Conservation (phyloP, 2,797 vertebrate genomes). For the Onychomys leucogaster region DNA sequence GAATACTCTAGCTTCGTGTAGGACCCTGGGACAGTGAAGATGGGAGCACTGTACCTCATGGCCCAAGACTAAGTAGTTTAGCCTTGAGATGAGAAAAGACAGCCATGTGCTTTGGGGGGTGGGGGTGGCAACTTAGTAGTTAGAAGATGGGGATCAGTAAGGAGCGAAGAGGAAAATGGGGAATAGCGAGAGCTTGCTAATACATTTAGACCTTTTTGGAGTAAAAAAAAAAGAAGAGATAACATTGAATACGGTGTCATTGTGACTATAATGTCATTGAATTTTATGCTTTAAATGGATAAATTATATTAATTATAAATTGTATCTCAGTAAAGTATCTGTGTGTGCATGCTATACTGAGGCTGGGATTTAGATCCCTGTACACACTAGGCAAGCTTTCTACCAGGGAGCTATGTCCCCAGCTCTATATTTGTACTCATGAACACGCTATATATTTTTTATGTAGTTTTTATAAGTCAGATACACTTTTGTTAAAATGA, state of each 20-base stretch:
- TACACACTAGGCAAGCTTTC: background rate
- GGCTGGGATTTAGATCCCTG: background rate
- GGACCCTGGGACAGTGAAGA: background rate
- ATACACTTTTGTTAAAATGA: background rate
- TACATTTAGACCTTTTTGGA: background rate
- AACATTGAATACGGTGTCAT: background rate
- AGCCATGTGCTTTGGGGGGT: background rate
- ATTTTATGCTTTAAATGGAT: constrained; percentile 27
- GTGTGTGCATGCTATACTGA: background rate
- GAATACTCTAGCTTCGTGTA: background rate
- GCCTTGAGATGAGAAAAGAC: background rate
- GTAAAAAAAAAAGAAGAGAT: background rate
- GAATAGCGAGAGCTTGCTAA: background rate
- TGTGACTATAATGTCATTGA: background rate
- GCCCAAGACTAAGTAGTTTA: background rate
- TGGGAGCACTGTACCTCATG: background rate
- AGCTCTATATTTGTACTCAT: background rate
- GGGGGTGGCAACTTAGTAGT: background rate
- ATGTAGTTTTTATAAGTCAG: background rate
- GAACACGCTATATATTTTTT: background rate
- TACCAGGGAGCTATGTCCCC: background rate
- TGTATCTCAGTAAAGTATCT: background rate
- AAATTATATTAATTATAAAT: background rate
- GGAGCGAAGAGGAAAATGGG: background rate
- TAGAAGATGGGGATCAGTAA: background rate